Percentiles rank a stretch among this genome's conserved stretches.
These are phyloP conservation scores for Echeneis naucrates DNA, from an alignment of 2,797 vertebrate species.

Conservation along the genomic window DNA sequence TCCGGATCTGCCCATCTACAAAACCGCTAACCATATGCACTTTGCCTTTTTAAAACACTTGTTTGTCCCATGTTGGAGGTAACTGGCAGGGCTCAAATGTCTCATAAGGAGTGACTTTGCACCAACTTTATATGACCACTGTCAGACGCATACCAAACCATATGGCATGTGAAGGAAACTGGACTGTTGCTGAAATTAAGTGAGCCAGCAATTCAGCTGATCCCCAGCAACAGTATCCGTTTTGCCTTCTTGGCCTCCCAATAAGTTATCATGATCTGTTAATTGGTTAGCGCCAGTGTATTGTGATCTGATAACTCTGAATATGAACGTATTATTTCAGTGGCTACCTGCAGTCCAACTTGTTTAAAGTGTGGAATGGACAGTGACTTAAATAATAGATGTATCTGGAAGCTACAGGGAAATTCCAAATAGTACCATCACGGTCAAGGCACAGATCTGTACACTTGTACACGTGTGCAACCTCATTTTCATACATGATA, in stretches of 20 bases:
- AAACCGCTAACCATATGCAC: conserved; percentile 31
- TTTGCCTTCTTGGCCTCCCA: neutral
- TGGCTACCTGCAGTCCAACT: neutral
- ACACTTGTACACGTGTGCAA: no score
- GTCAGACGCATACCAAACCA: no score
- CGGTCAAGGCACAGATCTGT: no score
- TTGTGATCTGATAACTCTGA: neutral
- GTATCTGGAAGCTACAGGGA: neutral
- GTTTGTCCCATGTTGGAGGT: neutral
- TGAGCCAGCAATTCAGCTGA: neutral
- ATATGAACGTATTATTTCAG: neutral
- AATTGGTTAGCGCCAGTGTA: neutral
- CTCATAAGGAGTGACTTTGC: no score
- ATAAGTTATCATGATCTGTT: conserved; percentile 1
- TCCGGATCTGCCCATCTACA: conserved; percentile 31
- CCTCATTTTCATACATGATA: neutral
- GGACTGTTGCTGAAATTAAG: neutral
- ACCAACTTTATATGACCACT: neutral
- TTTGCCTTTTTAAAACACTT: neutral
- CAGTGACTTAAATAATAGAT: neutral
- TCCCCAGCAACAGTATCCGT: neutral
- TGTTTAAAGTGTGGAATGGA: neutral
- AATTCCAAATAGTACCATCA: no score
- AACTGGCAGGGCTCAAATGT: neutral
- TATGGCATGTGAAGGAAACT: accelerated